Evolutionary conservation across 2,888 invertebrate genomes (phyloP).

Genomic region (Ectropis crepuscularia): DNA sequence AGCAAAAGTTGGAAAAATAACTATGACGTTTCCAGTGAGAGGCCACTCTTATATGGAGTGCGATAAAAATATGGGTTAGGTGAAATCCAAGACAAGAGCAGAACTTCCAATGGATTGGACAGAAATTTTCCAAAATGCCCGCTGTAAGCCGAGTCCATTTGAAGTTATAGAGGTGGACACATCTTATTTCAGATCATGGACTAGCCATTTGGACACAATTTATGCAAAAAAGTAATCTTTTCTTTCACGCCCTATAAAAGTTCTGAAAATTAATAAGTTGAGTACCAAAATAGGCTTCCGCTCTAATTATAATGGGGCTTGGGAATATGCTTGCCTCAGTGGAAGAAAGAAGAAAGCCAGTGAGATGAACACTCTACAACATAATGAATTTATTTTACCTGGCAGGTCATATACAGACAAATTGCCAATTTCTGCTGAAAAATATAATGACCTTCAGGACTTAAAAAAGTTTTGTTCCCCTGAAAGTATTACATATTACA

Average conservation of each 20-base stretch:
- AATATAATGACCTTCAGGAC: no score
- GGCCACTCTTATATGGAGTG: slow-evolving; percentile 35
- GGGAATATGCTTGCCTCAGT: slow-evolving; percentile 31
- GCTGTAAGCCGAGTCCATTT: slow-evolving; percentile 24
- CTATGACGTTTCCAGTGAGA: slow-evolving; percentile 46
- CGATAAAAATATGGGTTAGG: slow-evolving; percentile 26
- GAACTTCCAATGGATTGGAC: slow-evolving; percentile 31
- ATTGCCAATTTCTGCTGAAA: no score
- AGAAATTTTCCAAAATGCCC: slow-evolving; percentile 13
- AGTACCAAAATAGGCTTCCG: slow-evolving; percentile 31
- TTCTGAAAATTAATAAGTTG: slow-evolving; percentile 31
- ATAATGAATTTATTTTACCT: slow-evolving; percentile 10
- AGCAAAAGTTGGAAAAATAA: slow-evolving; percentile 29
- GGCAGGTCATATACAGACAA: no score
- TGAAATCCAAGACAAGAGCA: slow-evolving; percentile 24
- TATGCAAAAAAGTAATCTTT: slow-evolving; percentile 12
- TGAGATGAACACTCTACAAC: slow-evolving; percentile 18
- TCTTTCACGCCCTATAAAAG: no score
- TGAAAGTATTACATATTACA: no score
- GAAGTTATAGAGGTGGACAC: slow-evolving; percentile 28
- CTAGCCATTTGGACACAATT: slow-evolving; percentile 2
- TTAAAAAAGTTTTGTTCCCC: no score
- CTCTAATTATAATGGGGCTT: slow-evolving; percentile 31
- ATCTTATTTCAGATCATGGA: slow-evolving; percentile 26
- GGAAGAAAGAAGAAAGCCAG: slow-evolving; percentile 32